phyloP scores from a whole-genome alignment of 2,888 invertebrate species.

The Morpho achilles region DNA sequence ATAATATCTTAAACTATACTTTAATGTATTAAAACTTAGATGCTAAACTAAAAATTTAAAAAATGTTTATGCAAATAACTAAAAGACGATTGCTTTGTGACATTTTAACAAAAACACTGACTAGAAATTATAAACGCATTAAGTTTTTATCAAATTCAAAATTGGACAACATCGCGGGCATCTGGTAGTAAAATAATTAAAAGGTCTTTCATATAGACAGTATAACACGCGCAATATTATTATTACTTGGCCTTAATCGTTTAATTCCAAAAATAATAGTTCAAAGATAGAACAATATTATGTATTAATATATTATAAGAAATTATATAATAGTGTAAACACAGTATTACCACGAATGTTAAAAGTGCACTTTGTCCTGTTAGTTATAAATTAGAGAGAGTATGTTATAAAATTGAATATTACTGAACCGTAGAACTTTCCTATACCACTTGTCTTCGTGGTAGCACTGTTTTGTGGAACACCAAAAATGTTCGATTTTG shows the following conservation, averaged over 20 bases:
- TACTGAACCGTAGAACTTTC: slow-evolving; percentile 4
- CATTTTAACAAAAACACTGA: no score
- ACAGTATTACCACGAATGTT: slow-evolving; percentile 39
- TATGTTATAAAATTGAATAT: slow-evolving; percentile 11
- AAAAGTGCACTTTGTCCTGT: slow-evolving; percentile 31
- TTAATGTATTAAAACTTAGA: no score
- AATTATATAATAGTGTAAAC: slow-evolving; percentile 20
- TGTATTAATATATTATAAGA: slow-evolving; percentile 13
- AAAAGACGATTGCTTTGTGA: no score
- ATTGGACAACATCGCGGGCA: no score
- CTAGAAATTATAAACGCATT: no score
- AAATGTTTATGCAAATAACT: no score
- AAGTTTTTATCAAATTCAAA: no score
- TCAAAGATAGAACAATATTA: slow-evolving; percentile 37
- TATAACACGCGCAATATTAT: slow-evolving; percentile 1
- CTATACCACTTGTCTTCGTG: slow-evolving; percentile 18
- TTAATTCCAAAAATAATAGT: slow-evolving; percentile 28
- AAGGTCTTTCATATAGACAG: slow-evolving; percentile 5
- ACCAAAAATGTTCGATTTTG: slow-evolving; percentile 23
- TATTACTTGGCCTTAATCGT: slow-evolving; percentile 21
- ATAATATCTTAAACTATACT: no score
- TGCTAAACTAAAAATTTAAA: no score
- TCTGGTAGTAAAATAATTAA: no score
- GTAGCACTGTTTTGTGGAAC: slow-evolving; percentile 23
- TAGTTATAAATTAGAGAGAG: slow-evolving; percentile 23